phyloP scores from a whole-genome alignment of 2,888 invertebrate genomes.

The Drosophila subsilvestris region DNA sequence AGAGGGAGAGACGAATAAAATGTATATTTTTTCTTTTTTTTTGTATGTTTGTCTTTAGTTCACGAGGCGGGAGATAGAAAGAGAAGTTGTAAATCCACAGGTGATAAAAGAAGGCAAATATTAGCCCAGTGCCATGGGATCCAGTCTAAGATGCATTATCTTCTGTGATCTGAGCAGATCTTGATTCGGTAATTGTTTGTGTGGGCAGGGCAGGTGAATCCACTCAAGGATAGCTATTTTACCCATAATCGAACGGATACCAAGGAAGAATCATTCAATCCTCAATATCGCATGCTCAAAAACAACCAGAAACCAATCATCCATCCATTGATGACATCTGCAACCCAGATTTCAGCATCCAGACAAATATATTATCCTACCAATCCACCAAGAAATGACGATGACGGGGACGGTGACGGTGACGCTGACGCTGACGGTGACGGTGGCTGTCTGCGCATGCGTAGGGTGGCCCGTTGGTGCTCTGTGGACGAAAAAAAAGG shows the following conservation, averaged over 20 bases:
- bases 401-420: slow-evolving; percentile 2
- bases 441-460: slow-evolving; percentile 42
- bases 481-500: slow-evolving; percentile 7
- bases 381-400: slow-evolving; percentile 22
- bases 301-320: slow-evolving; percentile 5
- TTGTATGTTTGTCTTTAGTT: slow-evolving; percentile 1
- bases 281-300: neutral
- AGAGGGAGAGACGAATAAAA: slow-evolving; percentile 38
- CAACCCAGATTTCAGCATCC: slow-evolving; percentile 42
- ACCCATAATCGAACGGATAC: neutral
- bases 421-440: slow-evolving; percentile 1
- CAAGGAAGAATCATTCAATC: neutral
- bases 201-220: too few relatives aligned
- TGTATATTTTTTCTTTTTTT: slow-evolving; percentile 52
- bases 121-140: neutral
- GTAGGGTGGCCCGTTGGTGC: slow-evolving; percentile 26
- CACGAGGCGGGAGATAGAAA: neutral
- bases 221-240: neutral
- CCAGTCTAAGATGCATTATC: neutral
- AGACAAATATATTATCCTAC: slow-evolving; percentile 41
- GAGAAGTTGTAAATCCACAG: neutral
- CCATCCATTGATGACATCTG: slow-evolving; percentile 28
- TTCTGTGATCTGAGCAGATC: neutral
- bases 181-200: neutral
- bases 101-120: neutral